A percentile compares a stretch with the other conserved stretches of the same genome.
phyloP scores from a whole-genome alignment of 2,113 vertebrate genomes.

The Alligator mississippiensis region DNA sequence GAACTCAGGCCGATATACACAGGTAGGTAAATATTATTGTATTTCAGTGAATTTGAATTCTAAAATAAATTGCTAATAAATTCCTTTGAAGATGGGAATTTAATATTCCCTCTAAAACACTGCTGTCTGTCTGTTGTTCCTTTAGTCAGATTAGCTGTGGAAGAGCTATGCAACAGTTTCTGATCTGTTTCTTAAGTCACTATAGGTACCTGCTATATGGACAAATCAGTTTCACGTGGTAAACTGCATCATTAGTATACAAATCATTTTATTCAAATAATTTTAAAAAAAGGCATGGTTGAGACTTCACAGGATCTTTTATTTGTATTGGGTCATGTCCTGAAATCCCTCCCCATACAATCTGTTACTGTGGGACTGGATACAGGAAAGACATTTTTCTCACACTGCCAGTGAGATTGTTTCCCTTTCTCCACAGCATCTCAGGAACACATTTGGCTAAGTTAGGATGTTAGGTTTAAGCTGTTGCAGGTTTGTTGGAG shows the following conservation, averaged over 20 bases:
- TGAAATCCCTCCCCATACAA: too few relatives aligned
- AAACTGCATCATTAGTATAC: background rate
- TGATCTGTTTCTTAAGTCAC: background rate
- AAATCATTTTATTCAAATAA: background rate
- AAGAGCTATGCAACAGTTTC: background rate
- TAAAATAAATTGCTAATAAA: background rate
- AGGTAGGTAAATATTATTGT: background rate
- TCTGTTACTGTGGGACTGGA: too few relatives aligned
- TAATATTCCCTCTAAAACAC: background rate
- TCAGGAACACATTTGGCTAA: background rate
- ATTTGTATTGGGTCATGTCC: background rate
- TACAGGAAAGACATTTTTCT: too few relatives aligned
- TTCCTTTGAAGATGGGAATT: background rate
- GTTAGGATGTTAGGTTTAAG: background rate
- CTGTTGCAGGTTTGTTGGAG: too few relatives aligned
- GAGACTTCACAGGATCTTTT: background rate
- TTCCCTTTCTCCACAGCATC: too few relatives aligned
- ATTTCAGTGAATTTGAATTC: background rate
- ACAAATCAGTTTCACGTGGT: background rate
- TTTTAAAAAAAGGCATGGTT: background rate
- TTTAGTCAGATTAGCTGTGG: too few relatives aligned
- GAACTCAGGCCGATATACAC: background rate
- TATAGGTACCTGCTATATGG: background rate
- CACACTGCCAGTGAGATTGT: too few relatives aligned
- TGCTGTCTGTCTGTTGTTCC: background rate